Conservation (phyloP, 2,113 vertebrate species). For the Sinocyclocheilus grahami region DNA sequence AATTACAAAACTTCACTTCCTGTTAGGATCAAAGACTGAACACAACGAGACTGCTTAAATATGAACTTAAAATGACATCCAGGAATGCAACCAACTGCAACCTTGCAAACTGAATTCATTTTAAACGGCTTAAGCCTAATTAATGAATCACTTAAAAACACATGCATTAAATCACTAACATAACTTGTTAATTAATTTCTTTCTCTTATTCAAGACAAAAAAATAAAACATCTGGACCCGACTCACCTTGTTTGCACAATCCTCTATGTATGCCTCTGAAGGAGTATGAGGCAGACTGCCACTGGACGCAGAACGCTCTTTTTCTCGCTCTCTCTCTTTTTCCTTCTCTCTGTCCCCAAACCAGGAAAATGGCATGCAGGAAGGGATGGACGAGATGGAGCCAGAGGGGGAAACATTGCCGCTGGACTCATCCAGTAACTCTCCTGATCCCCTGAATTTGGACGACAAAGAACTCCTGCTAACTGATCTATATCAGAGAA, state of each 20-base stretch:
- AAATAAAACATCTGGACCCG: not conserved
- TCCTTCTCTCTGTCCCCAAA: slow-evolving; percentile 83
- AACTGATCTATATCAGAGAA: not conserved
- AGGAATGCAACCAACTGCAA: not conserved
- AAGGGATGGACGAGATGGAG: slow-evolving; percentile 82
- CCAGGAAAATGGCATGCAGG: slow-evolving; percentile 89
- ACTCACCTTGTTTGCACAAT: slow-evolving; percentile 71
- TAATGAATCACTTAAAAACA: not conserved
- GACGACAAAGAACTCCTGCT: not conserved
- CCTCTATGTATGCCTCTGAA: slow-evolving; percentile 72
- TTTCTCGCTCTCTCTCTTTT: slow-evolving; percentile 56
- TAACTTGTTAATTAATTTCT: not conserved
- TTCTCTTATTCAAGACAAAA: not conserved
- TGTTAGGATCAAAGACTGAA: not conserved
- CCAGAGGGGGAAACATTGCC: slow-evolving; percentile 79
- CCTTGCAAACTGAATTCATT: not conserved
- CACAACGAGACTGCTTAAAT: not conserved
- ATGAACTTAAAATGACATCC: not conserved
- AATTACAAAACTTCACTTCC: not conserved
- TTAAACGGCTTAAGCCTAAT: not conserved
- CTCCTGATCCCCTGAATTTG: slow-evolving; percentile 76
- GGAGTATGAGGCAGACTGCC: slow-evolving; percentile 79
- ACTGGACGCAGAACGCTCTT: slow-evolving; percentile 75
- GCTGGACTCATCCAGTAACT: slow-evolving; percentile 76
- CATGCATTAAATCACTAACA: not conserved